phyloP scores from a whole-genome alignment of 2,797 vertebrate species.

The Notolabrus celidotus region DNA sequence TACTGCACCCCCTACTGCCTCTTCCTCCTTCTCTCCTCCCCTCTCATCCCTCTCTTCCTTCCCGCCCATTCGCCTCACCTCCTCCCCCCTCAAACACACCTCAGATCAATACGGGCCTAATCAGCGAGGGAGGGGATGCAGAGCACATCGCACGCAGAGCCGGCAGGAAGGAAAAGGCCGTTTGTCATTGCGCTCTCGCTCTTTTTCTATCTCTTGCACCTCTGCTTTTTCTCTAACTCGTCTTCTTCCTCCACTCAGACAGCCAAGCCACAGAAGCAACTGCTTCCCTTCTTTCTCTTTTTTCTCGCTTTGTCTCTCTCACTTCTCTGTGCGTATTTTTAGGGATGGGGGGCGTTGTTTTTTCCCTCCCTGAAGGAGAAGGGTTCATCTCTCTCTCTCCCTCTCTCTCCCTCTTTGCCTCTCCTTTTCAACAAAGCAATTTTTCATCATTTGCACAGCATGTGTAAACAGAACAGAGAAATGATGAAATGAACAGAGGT shows the following conservation, averaged over 20 bases:
- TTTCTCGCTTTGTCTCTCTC: constrained; percentile 22
- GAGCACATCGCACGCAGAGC: constrained; percentile 85
- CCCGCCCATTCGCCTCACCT: constrained; percentile 46
- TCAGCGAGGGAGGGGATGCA: constrained; percentile 86
- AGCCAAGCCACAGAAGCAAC: constrained; percentile 63
- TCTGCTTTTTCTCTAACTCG: constrained; percentile 64
- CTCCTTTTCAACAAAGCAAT: constrained; percentile 59
- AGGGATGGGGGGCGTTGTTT: constrained; percentile 39
- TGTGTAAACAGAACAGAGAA: constrained; percentile 56
- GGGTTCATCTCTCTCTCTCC: constrained; percentile 29
- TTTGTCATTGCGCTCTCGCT: constrained; percentile 85
- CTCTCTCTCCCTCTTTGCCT: constrained; percentile 3
- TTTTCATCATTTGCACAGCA: constrained; percentile 70
- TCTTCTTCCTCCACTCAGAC: constrained; percentile 51
- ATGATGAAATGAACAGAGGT: constrained; percentile 34
- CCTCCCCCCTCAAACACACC: constrained; percentile 81
- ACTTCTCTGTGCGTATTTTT: constrained; percentile 68
- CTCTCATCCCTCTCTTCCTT: constrained; percentile 60
- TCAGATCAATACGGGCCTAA: constrained; percentile 94
- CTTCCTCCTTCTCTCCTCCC: constrained; percentile 62
- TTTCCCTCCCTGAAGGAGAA: constrained; percentile 47
- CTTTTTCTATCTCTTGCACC: constrained; percentile 61
- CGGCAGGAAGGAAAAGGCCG: constrained; percentile 90
- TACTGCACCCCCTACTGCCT: constrained; percentile 79
- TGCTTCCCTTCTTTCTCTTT: constrained; percentile 55